These are phyloP conservation scores for Caenorhabditis parvicauda DNA, from an alignment of 2,888 invertebrate species.

Conservation along the genomic window DNA sequence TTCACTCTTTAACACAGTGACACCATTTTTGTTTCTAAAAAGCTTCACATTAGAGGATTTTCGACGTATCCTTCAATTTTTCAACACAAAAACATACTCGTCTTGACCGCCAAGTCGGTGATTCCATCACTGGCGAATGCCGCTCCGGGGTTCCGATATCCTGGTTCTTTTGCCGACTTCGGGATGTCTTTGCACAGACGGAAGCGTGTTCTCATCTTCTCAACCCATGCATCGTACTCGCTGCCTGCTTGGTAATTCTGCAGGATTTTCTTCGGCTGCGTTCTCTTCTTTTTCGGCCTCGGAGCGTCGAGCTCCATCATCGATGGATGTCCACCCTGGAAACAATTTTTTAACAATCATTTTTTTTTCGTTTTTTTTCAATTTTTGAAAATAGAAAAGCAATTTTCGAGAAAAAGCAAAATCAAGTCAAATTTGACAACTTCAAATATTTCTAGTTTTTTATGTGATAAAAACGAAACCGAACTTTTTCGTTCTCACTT, in stretches of 20 bases:
- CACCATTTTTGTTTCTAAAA: too few relatives aligned
- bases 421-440: too few relatives aligned
- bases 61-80: neutral
- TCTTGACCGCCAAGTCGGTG: slow-evolving; percentile 25
- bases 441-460: too few relatives aligned
- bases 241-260: slow-evolving; percentile 9
- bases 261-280: slow-evolving; percentile 40
- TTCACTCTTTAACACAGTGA: too few relatives aligned
- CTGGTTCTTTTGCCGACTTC: slow-evolving; percentile 30
- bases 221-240: slow-evolving; percentile 35
- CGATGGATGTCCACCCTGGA: too few relatives aligned
- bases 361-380: neutral
- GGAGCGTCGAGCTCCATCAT: slow-evolving; percentile 15
- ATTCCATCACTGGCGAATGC: slow-evolving; percentile 30
- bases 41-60: neutral
- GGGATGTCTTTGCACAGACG: slow-evolving; percentile 27
- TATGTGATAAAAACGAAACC: too few relatives aligned
- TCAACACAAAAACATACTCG: slow-evolving; percentile 2
- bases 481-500: too few relatives aligned
- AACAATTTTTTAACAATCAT: neutral
- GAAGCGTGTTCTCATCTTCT: slow-evolving; percentile 38
- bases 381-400: neutral
- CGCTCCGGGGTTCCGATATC: slow-evolving; percentile 18
- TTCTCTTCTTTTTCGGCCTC: slow-evolving; percentile 53
- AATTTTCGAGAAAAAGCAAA: too few relatives aligned